These are phyloP conservation scores for Vanessa cardui DNA, from an alignment of 2,888 invertebrate species.

Conservation along the genomic window DNA sequence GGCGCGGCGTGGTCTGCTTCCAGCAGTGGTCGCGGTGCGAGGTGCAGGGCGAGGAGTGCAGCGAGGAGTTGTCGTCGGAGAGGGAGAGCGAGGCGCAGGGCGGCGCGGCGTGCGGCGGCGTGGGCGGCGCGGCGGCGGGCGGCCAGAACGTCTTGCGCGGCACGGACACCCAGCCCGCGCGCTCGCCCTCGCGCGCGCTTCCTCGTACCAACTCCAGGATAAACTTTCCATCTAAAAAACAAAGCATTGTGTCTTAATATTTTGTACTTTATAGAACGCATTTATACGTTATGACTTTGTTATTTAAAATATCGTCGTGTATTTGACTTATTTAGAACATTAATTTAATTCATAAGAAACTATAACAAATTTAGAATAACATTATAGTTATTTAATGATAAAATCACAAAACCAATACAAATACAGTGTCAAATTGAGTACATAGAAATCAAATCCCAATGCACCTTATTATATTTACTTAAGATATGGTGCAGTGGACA, in stretches of 20 bases:
- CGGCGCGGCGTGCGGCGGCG: constrained; percentile 76
- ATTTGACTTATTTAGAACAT: too few species aligned
- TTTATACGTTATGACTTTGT: not conserved
- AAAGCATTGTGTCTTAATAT: constrained; percentile 17
- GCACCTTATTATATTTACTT: constrained; percentile 6
- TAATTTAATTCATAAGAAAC: not conserved
- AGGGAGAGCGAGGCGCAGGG: constrained; percentile 89
- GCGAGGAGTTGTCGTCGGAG: constrained; percentile 95
- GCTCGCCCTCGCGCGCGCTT: constrained; percentile 85
- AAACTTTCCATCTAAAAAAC: constrained; percentile 91
- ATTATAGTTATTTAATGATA: not conserved
- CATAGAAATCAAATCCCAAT: not conserved
- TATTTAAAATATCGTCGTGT: too few species aligned
- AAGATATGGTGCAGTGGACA: constrained; percentile 6
- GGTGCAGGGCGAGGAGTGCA: constrained; percentile 93
- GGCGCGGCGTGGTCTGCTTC: constrained; percentile 91
- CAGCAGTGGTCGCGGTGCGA: constrained; percentile 92
- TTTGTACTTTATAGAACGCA: not conserved
- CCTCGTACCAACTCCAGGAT: constrained; percentile 90
- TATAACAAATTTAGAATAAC: not conserved
- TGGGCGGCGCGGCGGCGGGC: constrained; percentile 87
- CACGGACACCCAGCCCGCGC: constrained; percentile 94
- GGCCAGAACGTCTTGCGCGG: constrained; percentile 95
- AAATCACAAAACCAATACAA: not conserved
- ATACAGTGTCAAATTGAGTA: not conserved